A percentile compares a stretch with the other conserved stretches of the same genome.
Evolutionary conservation across 2,113 vertebrate species (phyloP).

Genomic region (Oophaga pumilio): DNA sequence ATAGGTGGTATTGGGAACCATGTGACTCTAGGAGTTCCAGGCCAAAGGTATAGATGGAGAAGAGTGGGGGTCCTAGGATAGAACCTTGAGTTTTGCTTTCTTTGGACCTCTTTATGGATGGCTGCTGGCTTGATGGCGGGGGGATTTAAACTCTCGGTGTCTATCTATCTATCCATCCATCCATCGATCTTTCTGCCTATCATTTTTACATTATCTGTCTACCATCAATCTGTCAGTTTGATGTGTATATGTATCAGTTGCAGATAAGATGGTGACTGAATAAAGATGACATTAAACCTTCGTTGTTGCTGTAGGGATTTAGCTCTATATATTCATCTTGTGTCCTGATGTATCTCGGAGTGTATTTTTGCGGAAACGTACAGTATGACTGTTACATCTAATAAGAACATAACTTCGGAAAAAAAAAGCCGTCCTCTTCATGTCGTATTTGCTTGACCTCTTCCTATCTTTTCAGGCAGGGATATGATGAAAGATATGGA

Average conservation of each 20-base stretch:
- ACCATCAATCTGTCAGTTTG: background rate
- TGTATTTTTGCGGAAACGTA: background rate
- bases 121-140: no score
- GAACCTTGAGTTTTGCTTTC: no score
- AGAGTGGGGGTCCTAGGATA: no score
- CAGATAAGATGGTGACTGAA: background rate
- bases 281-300: background rate
- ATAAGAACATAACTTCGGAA: slow-evolving; percentile 2
- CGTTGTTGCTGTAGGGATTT: background rate
- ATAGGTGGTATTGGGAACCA: no score
- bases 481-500: slow-evolving; percentile 50
- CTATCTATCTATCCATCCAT: background rate
- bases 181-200: background rate
- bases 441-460: slow-evolving; percentile 21
- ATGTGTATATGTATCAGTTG: no score
- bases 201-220: background rate
- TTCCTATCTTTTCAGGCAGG: slow-evolving; percentile 43
- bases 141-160: background rate
- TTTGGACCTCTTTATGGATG: no score
- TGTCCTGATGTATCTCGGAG: background rate
- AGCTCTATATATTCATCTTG: background rate
- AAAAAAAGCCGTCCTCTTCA: slow-evolving; percentile 1
- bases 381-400: slow-evolving; percentile 31
- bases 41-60: no score
- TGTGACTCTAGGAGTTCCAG: no score